Percentiles rank a stretch among this genome's conserved stretches.
Conservation (phyloP, 2,113 vertebrate species). For the Microtus montanus region DNA sequence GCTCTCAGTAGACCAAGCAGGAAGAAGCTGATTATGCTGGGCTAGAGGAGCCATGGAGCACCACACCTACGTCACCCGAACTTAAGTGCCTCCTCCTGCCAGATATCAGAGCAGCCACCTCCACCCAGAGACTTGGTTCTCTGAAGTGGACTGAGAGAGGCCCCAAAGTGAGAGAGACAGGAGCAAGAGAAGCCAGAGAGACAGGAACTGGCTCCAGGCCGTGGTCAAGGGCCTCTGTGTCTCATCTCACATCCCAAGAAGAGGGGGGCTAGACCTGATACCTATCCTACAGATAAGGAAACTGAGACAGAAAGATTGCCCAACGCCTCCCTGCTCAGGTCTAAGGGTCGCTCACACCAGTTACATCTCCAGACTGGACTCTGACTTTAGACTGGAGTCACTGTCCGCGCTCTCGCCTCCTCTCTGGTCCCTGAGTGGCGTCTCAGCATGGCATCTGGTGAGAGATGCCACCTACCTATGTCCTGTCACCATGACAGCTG, state of each 20-base stretch:
- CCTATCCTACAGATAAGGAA: slow-evolving; percentile 24
- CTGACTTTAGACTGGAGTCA: not conserved
- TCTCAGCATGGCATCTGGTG: not conserved
- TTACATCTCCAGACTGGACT: not conserved
- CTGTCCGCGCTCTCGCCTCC: not conserved
- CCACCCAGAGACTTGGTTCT: not conserved
- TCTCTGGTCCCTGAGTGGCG: not conserved
- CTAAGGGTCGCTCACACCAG: not conserved
- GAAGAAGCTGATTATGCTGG: not conserved
- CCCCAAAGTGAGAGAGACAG: not conserved
- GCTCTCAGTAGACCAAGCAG: not conserved
- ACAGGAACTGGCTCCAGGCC: not conserved
- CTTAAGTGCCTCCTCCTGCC: slow-evolving; percentile 48
- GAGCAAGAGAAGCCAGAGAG: not conserved
- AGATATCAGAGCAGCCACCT: slow-evolving; percentile 49
- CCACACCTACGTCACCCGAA: not conserved
- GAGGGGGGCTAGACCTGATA: not conserved
- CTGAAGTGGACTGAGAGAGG: not conserved
- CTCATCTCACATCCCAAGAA: not conserved
- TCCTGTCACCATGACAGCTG: not conserved
- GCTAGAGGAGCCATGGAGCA: not conserved
- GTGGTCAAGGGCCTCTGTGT: not conserved
- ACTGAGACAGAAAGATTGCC: not conserved
- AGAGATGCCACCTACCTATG: not conserved
- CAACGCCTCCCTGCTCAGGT: not conserved